These are phyloP conservation scores for Xyliphius kryptos DNA, from an alignment of 2,113 vertebrate species.

Conservation along the genomic window DNA sequence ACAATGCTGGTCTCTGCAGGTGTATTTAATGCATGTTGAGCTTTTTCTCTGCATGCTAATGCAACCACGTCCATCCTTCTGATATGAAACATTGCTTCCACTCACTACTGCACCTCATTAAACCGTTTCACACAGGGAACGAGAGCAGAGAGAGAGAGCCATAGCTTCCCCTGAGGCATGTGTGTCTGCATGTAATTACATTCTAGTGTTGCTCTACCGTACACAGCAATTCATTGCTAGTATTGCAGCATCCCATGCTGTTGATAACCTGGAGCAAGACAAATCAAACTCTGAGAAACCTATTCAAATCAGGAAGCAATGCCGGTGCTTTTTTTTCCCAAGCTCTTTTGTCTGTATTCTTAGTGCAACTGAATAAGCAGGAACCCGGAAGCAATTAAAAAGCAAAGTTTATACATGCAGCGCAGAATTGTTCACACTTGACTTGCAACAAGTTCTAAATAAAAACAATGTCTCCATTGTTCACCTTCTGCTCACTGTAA, in stretches of 20 bases:
- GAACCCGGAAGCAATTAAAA: conserved; percentile 7
- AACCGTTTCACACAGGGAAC: conserved; percentile 17
- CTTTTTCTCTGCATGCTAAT: conserved; percentile 27
- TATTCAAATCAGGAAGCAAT: no score
- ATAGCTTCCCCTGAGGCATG: conserved; percentile 25
- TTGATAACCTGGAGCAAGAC: conserved; percentile 4
- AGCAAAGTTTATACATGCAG: conserved; percentile 9
- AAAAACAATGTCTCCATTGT: conserved; percentile 4
- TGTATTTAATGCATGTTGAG: no score
- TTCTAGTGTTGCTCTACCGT: conserved; percentile 13
- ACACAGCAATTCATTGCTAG: conserved; percentile 12
- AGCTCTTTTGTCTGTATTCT: not conserved
- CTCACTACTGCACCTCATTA: conserved; percentile 23
- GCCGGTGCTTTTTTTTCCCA: no score
- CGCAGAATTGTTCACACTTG: not conserved
- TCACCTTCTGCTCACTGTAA: conserved; percentile 8
- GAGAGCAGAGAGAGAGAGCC: conserved; percentile 20
- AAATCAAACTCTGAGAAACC: not conserved
- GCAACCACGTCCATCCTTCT: conserved; percentile 1
- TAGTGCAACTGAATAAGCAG: not conserved
- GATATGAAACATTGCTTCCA: conserved; percentile 12
- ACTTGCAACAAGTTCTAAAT: not conserved
- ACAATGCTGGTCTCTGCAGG: conserved; percentile 18
- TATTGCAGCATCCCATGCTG: conserved; percentile 18
- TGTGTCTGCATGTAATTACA: conserved; percentile 20